Conservation (phyloP, 2,797 vertebrate genomes). For the Labeo calbasu region DNA sequence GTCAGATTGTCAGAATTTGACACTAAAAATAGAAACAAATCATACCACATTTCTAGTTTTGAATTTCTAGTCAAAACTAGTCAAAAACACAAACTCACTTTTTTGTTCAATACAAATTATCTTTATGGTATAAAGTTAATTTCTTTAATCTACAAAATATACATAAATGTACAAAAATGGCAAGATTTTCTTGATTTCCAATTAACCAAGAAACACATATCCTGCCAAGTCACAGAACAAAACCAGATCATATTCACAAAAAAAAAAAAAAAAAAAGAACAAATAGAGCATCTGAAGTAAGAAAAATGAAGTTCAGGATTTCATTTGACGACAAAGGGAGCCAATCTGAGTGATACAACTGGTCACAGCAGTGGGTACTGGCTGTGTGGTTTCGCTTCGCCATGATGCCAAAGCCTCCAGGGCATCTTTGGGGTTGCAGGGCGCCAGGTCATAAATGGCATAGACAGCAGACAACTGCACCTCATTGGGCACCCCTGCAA, state of each 20-base stretch:
- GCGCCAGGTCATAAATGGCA: slow-evolving; percentile 88
- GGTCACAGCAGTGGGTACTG: slow-evolving; percentile 81
- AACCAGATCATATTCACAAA: not conserved
- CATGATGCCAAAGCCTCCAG: slow-evolving; percentile 83
- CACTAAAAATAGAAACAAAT: not conserved
- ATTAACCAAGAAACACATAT: not conserved
- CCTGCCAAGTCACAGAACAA: not conserved
- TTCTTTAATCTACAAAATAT: slow-evolving; percentile 46
- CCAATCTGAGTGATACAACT: slow-evolving; percentile 84
- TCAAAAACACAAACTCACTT: not conserved
- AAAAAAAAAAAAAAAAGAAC: not conserved
- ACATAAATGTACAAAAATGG: slow-evolving; percentile 25
- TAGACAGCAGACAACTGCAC: slow-evolving; percentile 92
- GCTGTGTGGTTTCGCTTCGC: slow-evolving; percentile 73
- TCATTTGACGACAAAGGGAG: slow-evolving; percentile 75
- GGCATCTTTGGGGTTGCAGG: slow-evolving; percentile 85
- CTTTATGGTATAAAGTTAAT: slow-evolving; percentile 33
- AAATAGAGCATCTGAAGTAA: not conserved
- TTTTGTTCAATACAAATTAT: slow-evolving; percentile 16
- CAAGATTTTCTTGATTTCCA: not conserved
- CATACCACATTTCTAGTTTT: not conserved
- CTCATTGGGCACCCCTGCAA: slow-evolving; percentile 87
- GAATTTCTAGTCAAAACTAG: not conserved
- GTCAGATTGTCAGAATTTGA: not conserved
- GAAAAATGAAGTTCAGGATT: slow-evolving; percentile 24